Evolutionary conservation across 2,888 invertebrate species (phyloP), one percentile per base, ranked within the genome.

Genomic region (Aplocera efformata): DNA sequence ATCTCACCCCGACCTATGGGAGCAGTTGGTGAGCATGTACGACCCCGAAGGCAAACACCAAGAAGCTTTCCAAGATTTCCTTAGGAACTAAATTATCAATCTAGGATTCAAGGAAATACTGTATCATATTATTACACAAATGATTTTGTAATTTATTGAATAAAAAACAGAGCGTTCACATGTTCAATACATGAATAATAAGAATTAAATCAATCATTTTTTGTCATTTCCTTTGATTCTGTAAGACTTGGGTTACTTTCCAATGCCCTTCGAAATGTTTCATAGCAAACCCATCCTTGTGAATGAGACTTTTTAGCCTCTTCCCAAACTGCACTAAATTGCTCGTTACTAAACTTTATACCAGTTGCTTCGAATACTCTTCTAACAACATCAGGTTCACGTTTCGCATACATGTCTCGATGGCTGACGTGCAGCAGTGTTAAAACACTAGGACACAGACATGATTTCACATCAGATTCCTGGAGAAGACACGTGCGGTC

Each of bases 21-120:
- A 76, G 6, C 70, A 90, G 11, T 73, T 92, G 23, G 84, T 89
- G 42, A 65, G 77, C 28, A 74, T 79, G 29, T 92, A 90, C 61
- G 93, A 93, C 67, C 91, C 92, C 5, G 62, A 89, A 30, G 92
- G 91, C 25, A 81, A 82, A 54, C 90, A 92, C 67, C 89, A 72
- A 41, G 44, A 77, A 26, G 60, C 76, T 1, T 81, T 85, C 56
- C 55, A 79, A 52, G 78, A 82, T 9, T 82, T 77, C 48, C 62
- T 83, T 4, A 44, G 34, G n/a, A 32, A 45, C 13, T 44, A 22
- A 22, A 22, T 26, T 26, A 20, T 24, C n/a, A 10, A 30, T 1
- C n/a, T n/a, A 8, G 11, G 6, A 37, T 17, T 5, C 13, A 17
- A 2, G 13, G 5, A 17, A 17, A 2, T 17, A 17, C 13, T 17